These are phyloP conservation scores for Plebejus argus DNA, from an alignment of 2,888 invertebrate species.

Conservation along the genomic window DNA sequence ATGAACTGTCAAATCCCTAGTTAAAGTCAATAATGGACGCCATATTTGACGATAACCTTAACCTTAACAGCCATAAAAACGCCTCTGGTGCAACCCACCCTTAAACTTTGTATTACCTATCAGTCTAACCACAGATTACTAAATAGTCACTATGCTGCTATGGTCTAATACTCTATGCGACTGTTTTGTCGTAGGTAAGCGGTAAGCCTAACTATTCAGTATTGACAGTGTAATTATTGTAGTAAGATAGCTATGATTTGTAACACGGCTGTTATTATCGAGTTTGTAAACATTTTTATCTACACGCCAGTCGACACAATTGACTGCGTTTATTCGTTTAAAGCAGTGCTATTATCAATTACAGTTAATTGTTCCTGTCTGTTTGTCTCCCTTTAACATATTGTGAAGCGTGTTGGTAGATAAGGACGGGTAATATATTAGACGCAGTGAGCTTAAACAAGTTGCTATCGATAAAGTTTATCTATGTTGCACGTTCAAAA, in stretches of 20 bases:
- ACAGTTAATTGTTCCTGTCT: slow-evolving; percentile 17
- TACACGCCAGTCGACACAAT: slow-evolving; percentile 17
- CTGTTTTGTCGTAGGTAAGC: not conserved
- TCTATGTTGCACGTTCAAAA: not conserved
- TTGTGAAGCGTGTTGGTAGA: not conserved
- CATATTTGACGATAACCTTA: too few species aligned
- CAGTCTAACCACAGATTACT: too few species aligned
- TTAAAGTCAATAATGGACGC: too few species aligned
- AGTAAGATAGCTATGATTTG: not conserved
- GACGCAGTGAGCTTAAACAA: not conserved
- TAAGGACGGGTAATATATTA: slow-evolving; percentile 18
- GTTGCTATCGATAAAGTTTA: not conserved
- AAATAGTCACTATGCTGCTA: too few species aligned
- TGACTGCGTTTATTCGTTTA: slow-evolving; percentile 26
- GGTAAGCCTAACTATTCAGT: not conserved
- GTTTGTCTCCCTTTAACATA: slow-evolving; percentile 20
- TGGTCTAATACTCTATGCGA: too few species aligned
- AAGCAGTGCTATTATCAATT: slow-evolving; percentile 26
- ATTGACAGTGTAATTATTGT: slow-evolving; percentile 10
- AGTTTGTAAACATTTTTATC: slow-evolving; percentile 24
- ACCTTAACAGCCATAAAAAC: too few species aligned
- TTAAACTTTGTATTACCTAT: too few species aligned
- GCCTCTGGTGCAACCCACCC: too few species aligned
- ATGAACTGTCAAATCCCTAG: too few species aligned
- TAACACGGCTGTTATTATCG: slow-evolving; percentile 1